Percentiles rank a stretch among this genome's conserved stretches.
Conservation (phyloP, 2,797 vertebrate genomes). For the Centropyge bicolor region DNA sequence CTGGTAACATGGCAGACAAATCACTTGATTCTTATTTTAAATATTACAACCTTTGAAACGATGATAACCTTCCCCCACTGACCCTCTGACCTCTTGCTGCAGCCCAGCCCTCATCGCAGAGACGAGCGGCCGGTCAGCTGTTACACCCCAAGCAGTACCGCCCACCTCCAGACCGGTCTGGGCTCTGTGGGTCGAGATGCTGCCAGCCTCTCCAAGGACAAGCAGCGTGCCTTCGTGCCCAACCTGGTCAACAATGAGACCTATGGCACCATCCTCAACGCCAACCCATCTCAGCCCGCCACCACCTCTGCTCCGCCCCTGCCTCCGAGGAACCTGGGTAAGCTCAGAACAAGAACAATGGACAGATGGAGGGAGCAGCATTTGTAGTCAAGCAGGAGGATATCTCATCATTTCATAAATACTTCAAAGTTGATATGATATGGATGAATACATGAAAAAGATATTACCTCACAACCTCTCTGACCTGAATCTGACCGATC, state of each 20-base stretch:
- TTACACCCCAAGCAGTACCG: slow-evolving; percentile 86
- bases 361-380: neutral
- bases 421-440: neutral
- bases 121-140: slow-evolving; percentile 98
- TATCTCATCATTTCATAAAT: neutral
- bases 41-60: too few species aligned
- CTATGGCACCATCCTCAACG: slow-evolving; percentile 92
- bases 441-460: slow-evolving; percentile 4
- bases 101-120: slow-evolving; percentile 96
- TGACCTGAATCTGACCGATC: slow-evolving; percentile 30
- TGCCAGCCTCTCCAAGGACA: slow-evolving; percentile 88
- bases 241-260: slow-evolving; percentile 98
- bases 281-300: slow-evolving; percentile 81
- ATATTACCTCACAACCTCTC: slow-evolving; percentile 19
- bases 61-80: neutral
- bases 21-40: too few species aligned
- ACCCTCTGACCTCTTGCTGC: slow-evolving; percentile 24
- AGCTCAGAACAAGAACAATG: slow-evolving; percentile 45
- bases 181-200: slow-evolving; percentile 86
- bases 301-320: slow-evolving; percentile 88
- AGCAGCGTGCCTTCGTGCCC: slow-evolving; percentile 91
- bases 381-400: neutral
- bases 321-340: slow-evolving; percentile 94
- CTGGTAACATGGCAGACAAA: too few species aligned
- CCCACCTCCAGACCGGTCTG: slow-evolving; percentile 83